Evolutionary conservation across 2,888 invertebrate genomes (phyloP), one percentile per base, ranked within the genome.

Genomic region (Melanostoma scalare): DNA sequence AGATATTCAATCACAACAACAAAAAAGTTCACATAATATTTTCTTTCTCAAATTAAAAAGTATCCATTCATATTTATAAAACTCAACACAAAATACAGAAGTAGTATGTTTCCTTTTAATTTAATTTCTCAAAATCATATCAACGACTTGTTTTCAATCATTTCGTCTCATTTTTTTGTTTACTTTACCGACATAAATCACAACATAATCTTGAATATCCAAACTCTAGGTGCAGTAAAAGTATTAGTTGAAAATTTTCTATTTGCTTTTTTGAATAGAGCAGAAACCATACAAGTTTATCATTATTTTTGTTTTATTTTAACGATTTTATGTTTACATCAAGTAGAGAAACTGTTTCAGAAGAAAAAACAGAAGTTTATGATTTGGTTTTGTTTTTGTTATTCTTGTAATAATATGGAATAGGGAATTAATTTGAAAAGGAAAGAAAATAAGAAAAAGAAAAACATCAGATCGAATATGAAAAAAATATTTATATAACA

Each of bases 1-100:
- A 77, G 69, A 68, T 81, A 77, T 72, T 81, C 65, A 85, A 85
- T 81, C 81, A 85, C 85, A 85, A 85, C 85, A 85, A 85, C 85
- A 85, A 85, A 85, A 85, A 85, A 85, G 85, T 85, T 77, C 85
- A 81, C 80, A 81, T 81, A 74, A 38, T 82, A 77, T 73, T 82
- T 82, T 77, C 56, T 68, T 73, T 73, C 10, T 40, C 50, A 48
- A n/a, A 61, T 31, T 58, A 36, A 69, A 42, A 68, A 46, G n/a
- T n/a, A n/a, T n/a, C n/a, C n/a, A 36, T 48, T 46, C 30, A 38
- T 5, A 33, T 20, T 6, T 30, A 56, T 5, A 61, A 60, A 50
- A 76, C 71, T 67, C 38, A 76, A 82, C 82, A 77, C 82, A 72
- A 77, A 82, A 82, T 77, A 74, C 73, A 77, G 58, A 52, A 68